Percentiles rank a stretch among this genome's conserved stretches.
Conservation (phyloP, 2,797 vertebrate genomes). For the Ceyx erithaca region DNA sequence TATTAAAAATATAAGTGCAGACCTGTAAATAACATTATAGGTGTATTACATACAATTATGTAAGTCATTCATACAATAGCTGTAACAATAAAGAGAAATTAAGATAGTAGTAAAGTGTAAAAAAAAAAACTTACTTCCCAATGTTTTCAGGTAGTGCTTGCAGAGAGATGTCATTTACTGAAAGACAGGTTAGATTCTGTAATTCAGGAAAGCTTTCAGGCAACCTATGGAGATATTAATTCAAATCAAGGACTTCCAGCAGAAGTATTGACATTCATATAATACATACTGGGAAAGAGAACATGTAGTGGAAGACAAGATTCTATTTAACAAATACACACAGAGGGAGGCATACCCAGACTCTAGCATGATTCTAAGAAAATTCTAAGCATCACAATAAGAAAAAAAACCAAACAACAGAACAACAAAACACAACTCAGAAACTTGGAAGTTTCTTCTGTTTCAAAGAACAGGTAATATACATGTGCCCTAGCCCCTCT, state of each 20-base stretch:
- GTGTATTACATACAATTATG: not conserved
- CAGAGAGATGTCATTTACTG: slow-evolving; percentile 98
- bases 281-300: not conserved
- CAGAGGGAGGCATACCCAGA: not conserved
- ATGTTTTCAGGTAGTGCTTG: slow-evolving; percentile 96
- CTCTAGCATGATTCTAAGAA: not conserved
- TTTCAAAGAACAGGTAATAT: not conserved
- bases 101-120: not conserved
- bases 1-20: not conserved
- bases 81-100: not conserved
- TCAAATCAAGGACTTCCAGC: slow-evolving; percentile 31
- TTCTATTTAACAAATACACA: not conserved
- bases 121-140: slow-evolving; percentile 91
- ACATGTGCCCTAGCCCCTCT: not conserved
- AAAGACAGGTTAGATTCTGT: slow-evolving; percentile 94
- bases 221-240: slow-evolving; percentile 83
- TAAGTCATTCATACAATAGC: not conserved
- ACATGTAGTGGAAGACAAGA: not conserved
- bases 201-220: slow-evolving; percentile 95
- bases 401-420: not conserved
- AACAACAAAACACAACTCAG: not conserved
- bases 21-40: not conserved
- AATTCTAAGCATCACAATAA: not conserved
- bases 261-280: not conserved
- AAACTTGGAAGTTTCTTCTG: not conserved